These are phyloP conservation scores for Ammospiza maritima DNA, from an alignment of 2,797 vertebrate genomes.

Conservation along the genomic window DNA sequence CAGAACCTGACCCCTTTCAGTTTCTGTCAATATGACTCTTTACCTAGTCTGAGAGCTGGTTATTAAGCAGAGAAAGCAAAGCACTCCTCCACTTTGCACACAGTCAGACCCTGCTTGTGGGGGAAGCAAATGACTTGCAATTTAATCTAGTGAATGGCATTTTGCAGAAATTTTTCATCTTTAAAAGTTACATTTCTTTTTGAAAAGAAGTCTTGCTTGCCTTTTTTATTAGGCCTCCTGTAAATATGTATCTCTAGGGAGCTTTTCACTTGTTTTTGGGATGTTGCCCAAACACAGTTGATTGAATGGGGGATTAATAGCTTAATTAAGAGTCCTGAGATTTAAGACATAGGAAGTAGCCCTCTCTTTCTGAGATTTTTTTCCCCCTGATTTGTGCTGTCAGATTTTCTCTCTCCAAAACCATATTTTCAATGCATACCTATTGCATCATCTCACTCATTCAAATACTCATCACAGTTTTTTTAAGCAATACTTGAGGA, in stretches of 20 bases:
- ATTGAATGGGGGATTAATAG: background rate
- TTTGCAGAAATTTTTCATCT: background rate
- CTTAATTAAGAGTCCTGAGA: conserved; percentile 1
- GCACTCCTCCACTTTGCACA: background rate
- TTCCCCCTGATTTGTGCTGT: background rate
- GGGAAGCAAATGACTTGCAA: background rate
- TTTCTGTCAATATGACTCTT: conserved; percentile 3
- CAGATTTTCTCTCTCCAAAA: background rate
- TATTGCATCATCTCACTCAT: background rate
- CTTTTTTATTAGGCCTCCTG: background rate
- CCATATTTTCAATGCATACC: background rate
- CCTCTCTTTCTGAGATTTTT: background rate
- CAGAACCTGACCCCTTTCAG: background rate
- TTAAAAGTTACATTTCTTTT: background rate
- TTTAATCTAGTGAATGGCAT: background rate
- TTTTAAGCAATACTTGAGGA: background rate
- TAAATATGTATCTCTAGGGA: background rate
- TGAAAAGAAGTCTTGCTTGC: background rate
- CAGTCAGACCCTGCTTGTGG: background rate
- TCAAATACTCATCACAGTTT: background rate
- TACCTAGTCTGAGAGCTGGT: background rate
- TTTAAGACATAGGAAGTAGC: background rate
- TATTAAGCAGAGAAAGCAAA: conserved; percentile 34
- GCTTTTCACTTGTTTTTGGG: background rate
- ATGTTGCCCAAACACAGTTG: background rate